Base-by-base conservation (phyloP, 2,888 invertebrate species). In the Archaeoteleia sp. region DNA sequence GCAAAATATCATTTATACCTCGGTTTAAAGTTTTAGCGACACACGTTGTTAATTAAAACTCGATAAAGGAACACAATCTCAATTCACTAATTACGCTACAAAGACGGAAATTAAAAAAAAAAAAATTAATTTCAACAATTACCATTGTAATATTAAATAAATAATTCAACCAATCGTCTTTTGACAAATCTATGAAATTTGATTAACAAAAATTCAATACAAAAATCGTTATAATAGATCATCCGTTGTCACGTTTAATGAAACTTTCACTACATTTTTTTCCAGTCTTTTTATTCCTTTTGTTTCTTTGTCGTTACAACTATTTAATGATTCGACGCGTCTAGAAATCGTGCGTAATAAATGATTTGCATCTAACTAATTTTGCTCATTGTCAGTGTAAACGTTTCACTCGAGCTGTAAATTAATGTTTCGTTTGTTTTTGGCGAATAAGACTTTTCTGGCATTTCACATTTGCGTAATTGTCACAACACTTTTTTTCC, bases 211-310 rank as follows among this genome's bases (percentile, higher is more conserved):
- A 32, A 32, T 10, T 9, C 12, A 32, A 32, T 10, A 32, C 9
- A 12, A 10, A 32, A 32, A 32, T 32, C 32, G 10, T 32, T 10
- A 32, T 32, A 32, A 32, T 32, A 10, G 32, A 32, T 32, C 9
- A 12, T 32, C 12, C 32, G 2, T 12, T 32, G 9, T 10, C 10
- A 8, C 32, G 32, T 32, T 32, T 32, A 32, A 32, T 12, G 32
- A 9, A 32, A 32, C 10, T 3, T 32, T 29, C 29, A 29, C 29
- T 29, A 9, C 29, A 2, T 2, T 2, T 6, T 29, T 29, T 29
- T 9, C 2, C 29, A 9, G n/a, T 29, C 6, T 29, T 29, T 29
- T 29, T n/a, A n/a, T n/a, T n/a, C n/a, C n/a, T n/a, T n/a, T n/a
- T n/a, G 12, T 10, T 12, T 4, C 3, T 9, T 4, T 12, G 12